A percentile compares a stretch with the other conserved stretches of the same genome.
These are phyloP conservation scores for Platycheirus albimanus DNA, from an alignment of 2,888 invertebrate genomes.

Conservation along the genomic window DNA sequence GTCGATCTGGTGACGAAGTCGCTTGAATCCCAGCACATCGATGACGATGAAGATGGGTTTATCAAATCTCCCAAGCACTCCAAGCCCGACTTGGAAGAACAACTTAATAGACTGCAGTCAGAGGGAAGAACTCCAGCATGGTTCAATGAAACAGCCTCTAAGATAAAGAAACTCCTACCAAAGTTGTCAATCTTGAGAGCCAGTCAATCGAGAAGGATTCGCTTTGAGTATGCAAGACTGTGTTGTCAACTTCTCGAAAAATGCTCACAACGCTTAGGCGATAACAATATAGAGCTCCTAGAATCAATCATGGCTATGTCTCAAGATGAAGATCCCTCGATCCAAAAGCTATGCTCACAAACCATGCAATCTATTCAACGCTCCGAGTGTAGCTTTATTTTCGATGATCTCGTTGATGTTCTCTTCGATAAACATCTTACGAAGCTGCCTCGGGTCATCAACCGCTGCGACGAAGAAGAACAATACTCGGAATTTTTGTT, in stretches of 20 bases:
- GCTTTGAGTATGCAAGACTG: constrained; percentile 86
- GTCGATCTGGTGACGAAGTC: constrained; percentile 76
- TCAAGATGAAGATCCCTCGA: constrained; percentile 86
- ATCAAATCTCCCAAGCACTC: constrained; percentile 76
- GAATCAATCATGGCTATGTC: constrained; percentile 88
- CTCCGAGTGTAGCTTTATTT: constrained; percentile 74
- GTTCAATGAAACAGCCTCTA: constrained; percentile 79
- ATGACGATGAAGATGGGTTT: constrained; percentile 62
- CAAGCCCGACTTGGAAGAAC: constrained; percentile 75
- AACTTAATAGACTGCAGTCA: constrained; percentile 76
- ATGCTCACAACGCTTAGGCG: constrained; percentile 86
- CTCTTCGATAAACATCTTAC: constrained; percentile 85
- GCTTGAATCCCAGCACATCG: constrained; percentile 63
- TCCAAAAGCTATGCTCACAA: constrained; percentile 82
- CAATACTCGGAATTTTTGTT: constrained; percentile 86
- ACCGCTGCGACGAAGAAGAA: constrained; percentile 86
- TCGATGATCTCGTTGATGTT: constrained; percentile 84
- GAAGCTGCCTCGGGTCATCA: constrained; percentile 86
- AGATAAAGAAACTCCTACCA: constrained; percentile 78
- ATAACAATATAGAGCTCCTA: constrained; percentile 85
- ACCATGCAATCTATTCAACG: constrained; percentile 81
- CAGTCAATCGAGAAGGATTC: constrained; percentile 86
- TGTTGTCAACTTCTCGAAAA: constrained; percentile 85
- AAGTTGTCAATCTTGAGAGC: constrained; percentile 84
- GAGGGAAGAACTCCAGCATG: constrained; percentile 81